Base-by-base conservation (phyloP, 2,888 invertebrate genomes). In the Ectropis crepuscularia region DNA sequence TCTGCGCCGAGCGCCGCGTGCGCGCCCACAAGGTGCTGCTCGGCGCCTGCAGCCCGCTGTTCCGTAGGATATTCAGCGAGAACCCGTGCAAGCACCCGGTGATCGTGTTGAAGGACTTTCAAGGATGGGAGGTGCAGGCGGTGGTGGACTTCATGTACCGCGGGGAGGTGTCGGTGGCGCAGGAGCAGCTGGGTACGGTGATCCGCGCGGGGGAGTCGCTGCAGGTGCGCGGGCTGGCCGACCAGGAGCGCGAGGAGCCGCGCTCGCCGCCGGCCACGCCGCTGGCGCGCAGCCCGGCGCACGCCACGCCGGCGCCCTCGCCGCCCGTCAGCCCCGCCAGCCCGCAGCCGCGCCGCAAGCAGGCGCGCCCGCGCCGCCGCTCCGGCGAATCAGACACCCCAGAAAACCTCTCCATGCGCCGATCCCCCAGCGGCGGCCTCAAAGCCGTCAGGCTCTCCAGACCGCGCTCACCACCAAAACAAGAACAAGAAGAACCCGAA, bases 141-240 rank as follows among this genome's bases (percentile, higher is more conserved):
- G 96, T 98, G 67, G 96, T 98, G 68, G 97, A 97, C 89, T 98
- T 98, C 82, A 98, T 98, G 97, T 98, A 98, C 90, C 96, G 97
- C 74, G 98, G 98, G 45, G 97, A 98, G 91, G 97, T 98, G 75
- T 96, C 96, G 73, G 97, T 98, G 57, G 95, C 96, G 6, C 96
- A 97, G 78, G 97, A 97, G 81, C 96, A 97, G 69, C 93, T 98
- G 37, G 95, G 96, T 61, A 96, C 95, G 9, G 94, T 98, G 74
- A 96, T 98, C 78, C 96, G 97, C 77, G 97, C 97, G 4, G 98
- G 98, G 0, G 97, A 98, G 81, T 96, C 96, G 57, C 93, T 98
- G 67, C 97, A 98, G 85, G 96, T 97, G 69, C 95, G 96, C 28
- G 97, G 97, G 5, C 87, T 97, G 68, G 96, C 96, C 8, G 95